A percentile compares a stretch with the other conserved stretches of the same genome.
These are phyloP conservation scores for Triplophysa rosa DNA, from an alignment of 2,113 vertebrate species.

Conservation along the genomic window DNA sequence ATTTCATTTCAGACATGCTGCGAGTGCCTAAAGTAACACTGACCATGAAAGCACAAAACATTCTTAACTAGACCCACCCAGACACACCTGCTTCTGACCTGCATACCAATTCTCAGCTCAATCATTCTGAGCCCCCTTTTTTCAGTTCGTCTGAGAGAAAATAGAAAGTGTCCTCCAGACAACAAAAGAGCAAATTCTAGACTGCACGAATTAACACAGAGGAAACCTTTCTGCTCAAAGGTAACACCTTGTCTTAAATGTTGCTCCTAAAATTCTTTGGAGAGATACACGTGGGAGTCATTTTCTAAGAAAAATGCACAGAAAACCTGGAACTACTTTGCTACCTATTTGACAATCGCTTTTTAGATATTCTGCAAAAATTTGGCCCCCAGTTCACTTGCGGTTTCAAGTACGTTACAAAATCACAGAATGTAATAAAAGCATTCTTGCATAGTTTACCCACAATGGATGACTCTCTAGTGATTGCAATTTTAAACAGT, in stretches of 20 bases:
- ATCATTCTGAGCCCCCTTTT: neutral
- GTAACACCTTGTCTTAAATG: neutral
- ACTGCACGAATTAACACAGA: neutral
- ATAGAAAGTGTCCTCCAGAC: neutral
- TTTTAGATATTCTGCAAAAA: too few relatives aligned
- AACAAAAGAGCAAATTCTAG: neutral
- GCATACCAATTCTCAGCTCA: constrained; percentile 34
- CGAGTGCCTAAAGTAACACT: constrained; percentile 35
- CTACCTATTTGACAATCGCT: too few relatives aligned
- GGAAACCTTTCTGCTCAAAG: neutral
- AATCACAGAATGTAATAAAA: too few relatives aligned
- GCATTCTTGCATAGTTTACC: too few relatives aligned
- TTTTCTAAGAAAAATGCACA: too few relatives aligned
- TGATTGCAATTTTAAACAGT: too few relatives aligned
- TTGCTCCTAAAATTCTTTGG: too few relatives aligned
- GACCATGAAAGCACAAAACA: constrained; percentile 27
- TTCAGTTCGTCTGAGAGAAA: neutral
- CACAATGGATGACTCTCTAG: too few relatives aligned
- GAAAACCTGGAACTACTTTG: too few relatives aligned
- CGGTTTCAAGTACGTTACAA: too few relatives aligned
- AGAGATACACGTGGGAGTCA: too few relatives aligned
- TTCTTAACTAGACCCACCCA: constrained; percentile 40
- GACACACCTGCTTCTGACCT: constrained; percentile 40
- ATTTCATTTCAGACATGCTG: constrained; percentile 33
- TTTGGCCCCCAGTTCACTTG: too few relatives aligned